Conservation (phyloP, 2,113 vertebrate species). For the Rostratula benghalensis region DNA sequence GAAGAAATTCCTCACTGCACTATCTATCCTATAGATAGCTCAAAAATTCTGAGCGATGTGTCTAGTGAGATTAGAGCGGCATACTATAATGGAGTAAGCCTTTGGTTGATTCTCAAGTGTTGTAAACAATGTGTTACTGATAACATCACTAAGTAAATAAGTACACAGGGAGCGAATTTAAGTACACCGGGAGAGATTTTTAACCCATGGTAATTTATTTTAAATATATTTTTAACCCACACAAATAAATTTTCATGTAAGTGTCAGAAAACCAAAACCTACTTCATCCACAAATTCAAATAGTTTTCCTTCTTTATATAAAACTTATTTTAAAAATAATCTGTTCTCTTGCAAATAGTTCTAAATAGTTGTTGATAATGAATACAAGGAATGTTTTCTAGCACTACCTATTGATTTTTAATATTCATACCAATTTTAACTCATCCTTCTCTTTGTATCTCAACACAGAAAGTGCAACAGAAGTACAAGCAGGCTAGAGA, state of each 20-base stretch:
- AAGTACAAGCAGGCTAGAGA: not conserved
- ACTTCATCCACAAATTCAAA: not conserved
- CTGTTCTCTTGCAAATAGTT: not conserved
- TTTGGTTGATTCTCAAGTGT: not conserved
- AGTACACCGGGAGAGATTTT: too few relatives aligned
- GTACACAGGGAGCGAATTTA: not conserved
- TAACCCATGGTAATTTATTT: not conserved
- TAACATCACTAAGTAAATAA: not conserved
- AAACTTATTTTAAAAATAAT: not conserved
- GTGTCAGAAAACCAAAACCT: not conserved
- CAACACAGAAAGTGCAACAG: not conserved
- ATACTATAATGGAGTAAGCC: not conserved
- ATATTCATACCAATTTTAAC: slow-evolving; percentile 61
- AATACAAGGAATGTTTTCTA: slow-evolving; percentile 50
- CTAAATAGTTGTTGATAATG: slow-evolving; percentile 45
- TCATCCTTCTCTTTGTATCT: slow-evolving; percentile 45
- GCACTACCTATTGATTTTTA: slow-evolving; percentile 68
- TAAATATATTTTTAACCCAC: not conserved
- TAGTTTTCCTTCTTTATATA: not conserved
- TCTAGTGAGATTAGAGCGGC: not conserved
- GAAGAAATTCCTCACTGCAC: not conserved
- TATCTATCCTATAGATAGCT: fast-evolving
- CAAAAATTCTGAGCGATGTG: not conserved
- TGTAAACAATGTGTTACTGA: not conserved
- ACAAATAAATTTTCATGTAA: not conserved